Evolutionary conservation across 2,113 vertebrate species (phyloP).

Genomic region (Calonectris borealis): DNA sequence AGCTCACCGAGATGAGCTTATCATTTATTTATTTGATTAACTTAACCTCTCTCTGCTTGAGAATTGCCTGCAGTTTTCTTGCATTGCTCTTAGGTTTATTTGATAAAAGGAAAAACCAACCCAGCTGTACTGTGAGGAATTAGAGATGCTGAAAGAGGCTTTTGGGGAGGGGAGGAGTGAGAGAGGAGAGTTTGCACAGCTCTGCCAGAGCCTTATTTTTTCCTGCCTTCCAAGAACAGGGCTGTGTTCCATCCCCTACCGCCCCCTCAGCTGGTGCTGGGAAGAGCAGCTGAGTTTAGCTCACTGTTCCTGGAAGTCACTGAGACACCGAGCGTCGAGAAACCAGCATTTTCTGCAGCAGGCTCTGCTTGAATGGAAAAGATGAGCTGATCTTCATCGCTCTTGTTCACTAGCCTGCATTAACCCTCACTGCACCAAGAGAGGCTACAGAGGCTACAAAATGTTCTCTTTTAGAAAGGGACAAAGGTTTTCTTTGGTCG

Average conservation of each 20-base stretch:
- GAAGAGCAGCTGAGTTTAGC: slow-evolving; percentile 69
- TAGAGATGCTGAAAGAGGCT: slow-evolving; percentile 27
- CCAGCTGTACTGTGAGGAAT: not conserved
- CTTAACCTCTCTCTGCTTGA: not conserved
- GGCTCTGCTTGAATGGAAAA: slow-evolving; percentile 54
- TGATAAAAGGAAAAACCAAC: not conserved
- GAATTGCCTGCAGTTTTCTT: not conserved
- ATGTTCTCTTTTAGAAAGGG: not conserved
- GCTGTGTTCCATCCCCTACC: slow-evolving; percentile 60
- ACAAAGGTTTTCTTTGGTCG: not conserved
- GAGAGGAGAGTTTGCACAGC: not conserved
- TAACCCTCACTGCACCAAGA: slow-evolving; percentile 4
- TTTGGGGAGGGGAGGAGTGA: not conserved
- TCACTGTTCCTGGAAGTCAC: slow-evolving; percentile 71
- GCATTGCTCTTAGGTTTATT: not conserved
- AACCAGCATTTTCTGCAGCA: slow-evolving; percentile 39
- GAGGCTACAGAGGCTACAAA: not conserved
- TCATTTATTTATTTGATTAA: slow-evolving; percentile 7
- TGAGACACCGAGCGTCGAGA: slow-evolving; percentile 33
- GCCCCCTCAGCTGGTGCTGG: slow-evolving; percentile 70
- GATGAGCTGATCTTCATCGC: slow-evolving; percentile 38
- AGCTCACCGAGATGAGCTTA: not conserved
- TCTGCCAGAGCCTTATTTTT: slow-evolving; percentile 64
- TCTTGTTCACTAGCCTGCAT: not conserved
- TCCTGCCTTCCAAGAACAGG: slow-evolving; percentile 72